Conservation (phyloP, 2,888 invertebrate genomes). For the Homarus gammarus region DNA sequence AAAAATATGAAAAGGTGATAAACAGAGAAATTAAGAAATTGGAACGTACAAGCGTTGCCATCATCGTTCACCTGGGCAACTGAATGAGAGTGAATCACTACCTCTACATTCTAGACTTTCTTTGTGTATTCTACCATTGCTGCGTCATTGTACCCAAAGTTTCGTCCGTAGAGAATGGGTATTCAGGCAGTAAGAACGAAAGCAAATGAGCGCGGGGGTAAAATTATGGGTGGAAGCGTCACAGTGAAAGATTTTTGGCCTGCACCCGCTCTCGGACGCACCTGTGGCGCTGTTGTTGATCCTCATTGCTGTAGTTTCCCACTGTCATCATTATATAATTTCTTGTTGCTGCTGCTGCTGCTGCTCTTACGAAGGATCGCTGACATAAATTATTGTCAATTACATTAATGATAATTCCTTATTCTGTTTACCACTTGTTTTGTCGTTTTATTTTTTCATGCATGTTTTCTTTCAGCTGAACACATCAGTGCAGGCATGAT, state of each 20-base stretch:
- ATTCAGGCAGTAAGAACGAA: not conserved
- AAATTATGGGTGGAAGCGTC: constrained; percentile 60
- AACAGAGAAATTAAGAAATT: not conserved
- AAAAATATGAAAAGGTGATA: not conserved
- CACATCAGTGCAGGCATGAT: not conserved
- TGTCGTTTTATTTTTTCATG: not conserved
- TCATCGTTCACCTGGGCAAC: constrained; percentile 30
- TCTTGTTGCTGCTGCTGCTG: not conserved
- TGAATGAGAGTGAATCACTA: constrained; percentile 45
- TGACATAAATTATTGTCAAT: no score
- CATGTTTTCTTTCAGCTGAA: no score
- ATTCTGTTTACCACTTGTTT: not conserved
- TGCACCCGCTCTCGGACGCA: no score
- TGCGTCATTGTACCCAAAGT: constrained; percentile 25
- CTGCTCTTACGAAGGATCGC: no score
- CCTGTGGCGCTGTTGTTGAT: no score
- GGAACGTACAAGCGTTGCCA: not conserved
- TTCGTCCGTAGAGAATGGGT: constrained; percentile 12
- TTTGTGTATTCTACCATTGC: constrained; percentile 54
- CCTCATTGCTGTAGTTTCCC: no score
- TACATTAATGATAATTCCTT: no score
- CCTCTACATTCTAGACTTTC: constrained; percentile 30
- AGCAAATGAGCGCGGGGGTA: constrained; percentile 24
- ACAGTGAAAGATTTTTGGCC: constrained; percentile 54
- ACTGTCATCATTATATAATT: no score